Conservation (phyloP, 2,888 invertebrate species). For the Sminthurinus aureus region DNA sequence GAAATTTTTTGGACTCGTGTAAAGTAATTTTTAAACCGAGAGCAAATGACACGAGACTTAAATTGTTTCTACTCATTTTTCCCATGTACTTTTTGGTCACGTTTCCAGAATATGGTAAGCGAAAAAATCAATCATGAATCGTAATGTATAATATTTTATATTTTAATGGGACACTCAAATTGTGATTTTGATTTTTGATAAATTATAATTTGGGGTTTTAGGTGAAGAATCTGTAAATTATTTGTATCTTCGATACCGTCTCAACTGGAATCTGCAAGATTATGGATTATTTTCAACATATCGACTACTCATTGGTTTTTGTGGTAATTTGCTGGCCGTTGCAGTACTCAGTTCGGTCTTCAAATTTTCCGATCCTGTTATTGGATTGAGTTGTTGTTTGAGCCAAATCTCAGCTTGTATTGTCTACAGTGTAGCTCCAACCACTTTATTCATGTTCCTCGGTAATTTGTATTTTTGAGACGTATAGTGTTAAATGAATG, state of each 20-base stretch:
- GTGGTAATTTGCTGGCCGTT: slow-evolving; percentile 67
- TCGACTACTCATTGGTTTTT: slow-evolving; percentile 46
- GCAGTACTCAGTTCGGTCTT: slow-evolving; percentile 82
- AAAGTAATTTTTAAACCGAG: background rate
- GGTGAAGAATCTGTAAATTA: slow-evolving; percentile 55
- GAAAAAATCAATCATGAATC: no score
- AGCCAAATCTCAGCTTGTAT: slow-evolving; percentile 85
- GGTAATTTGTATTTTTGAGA: slow-evolving; percentile 66
- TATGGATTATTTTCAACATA: slow-evolving; percentile 52
- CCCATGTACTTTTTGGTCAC: background rate
- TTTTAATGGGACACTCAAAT: background rate
- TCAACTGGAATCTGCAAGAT: slow-evolving; percentile 48
- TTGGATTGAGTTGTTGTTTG: slow-evolving; percentile 83
- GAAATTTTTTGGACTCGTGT: background rate
- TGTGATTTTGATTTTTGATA: background rate
- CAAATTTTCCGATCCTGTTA: slow-evolving; percentile 84
- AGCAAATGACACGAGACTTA: background rate
- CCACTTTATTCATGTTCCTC: slow-evolving; percentile 81
- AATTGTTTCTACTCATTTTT: background rate
- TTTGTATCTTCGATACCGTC: slow-evolving; percentile 45
- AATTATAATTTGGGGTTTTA: slow-evolving; percentile 12
- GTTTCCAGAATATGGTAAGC: background rate
- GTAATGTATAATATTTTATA: no score
- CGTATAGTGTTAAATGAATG: background rate
- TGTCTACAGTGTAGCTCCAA: slow-evolving; percentile 82